Conservation (phyloP, 1,140 invertebrate genomes). For the Drosophila quadrilineata region DNA sequence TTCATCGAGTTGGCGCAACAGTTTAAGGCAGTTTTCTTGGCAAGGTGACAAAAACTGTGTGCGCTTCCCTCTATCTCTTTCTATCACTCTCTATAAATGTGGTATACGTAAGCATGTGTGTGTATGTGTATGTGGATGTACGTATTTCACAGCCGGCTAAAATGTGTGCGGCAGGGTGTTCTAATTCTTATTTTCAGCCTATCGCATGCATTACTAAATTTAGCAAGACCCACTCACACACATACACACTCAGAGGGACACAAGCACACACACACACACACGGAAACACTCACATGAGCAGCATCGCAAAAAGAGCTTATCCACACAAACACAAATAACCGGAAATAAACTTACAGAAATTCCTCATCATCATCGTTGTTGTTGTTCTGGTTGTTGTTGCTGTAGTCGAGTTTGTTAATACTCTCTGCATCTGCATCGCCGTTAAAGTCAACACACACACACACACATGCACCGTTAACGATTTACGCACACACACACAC, state of each 20-base stretch:
- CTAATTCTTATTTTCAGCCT: conserved; percentile 73
- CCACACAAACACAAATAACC: conserved; percentile 14
- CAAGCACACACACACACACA: background rate
- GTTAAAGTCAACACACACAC: conserved; percentile 33
- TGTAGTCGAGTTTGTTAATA: conserved; percentile 29
- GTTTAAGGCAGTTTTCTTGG: conserved; percentile 50
- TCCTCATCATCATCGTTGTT: conserved; percentile 29
- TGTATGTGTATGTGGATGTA: conserved; percentile 10
- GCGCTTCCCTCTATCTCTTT: conserved; percentile 1
- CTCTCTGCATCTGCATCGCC: conserved; percentile 37
- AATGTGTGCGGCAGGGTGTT: conserved; percentile 57
- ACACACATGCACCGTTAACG: no score
- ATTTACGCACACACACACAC: conserved; percentile 9
- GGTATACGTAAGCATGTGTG: background rate
- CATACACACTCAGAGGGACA: background rate
- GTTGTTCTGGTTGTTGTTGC: conserved; percentile 15
- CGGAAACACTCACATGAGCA: background rate
- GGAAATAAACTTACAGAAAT: conserved; percentile 54
- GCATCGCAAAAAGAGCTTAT: conserved; percentile 18
- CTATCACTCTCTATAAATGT: no score
- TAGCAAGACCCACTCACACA: conserved; percentile 41
- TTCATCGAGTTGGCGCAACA: conserved; percentile 32
- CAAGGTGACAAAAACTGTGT: conserved; percentile 40
- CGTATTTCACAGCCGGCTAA: conserved; percentile 44
- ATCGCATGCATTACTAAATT: conserved; percentile 59